Base-by-base conservation (phyloP, 2,888 invertebrate genomes). In the Drosophila pseudotakahashii region DNA sequence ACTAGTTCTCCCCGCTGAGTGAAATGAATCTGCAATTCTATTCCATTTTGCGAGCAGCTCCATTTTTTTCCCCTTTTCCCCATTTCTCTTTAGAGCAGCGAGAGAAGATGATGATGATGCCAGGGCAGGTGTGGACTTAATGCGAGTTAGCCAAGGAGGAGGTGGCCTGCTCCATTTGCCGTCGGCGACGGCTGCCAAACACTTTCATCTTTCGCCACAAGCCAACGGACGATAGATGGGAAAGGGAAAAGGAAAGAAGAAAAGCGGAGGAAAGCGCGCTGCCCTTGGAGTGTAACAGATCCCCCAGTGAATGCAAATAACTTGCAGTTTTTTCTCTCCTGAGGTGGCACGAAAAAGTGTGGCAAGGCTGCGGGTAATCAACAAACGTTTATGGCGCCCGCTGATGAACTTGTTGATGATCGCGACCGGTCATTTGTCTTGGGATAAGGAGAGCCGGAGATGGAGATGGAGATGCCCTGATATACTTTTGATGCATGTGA, bases 11-110 rank as follows among this genome's bases (percentile, higher is more conserved):
- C 64, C 53, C 50, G 73, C 64, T 82, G 82, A 81, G 88, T 88
- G 86, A 86, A 89, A 89, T 83, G 88, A 89, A 89, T 88, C 88
- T 86, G 86, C 86, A 84, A 81, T 88, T 89, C 80, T 80, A 84
- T 82, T 85, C 77, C 87, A 77, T 79, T 85, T 76, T 70, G 74
- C 60, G 54, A 55, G 62, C 54, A 64, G 47, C 60, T 54, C 54
- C 51, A 39, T 50, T 58, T 60, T 45, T 39, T 41, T 51, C 52
- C 41, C 47, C 37, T 36, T 55, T 61, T 71, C 41, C 16, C 37
- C 14, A 10, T 42, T 42, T 19, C 19, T 47, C 54, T 41, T n/a
- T 34, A n/a, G 57, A 16, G 19, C 48, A 50, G 58, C 52, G 42
- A 66, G 50, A 48, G 68, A 73, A 67, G 48, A 50, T 16, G 59